Evolutionary conservation across 2,797 vertebrate species (phyloP), one percentile per base, ranked within the genome.

Genomic region (Tauraco hartlaubi): DNA sequence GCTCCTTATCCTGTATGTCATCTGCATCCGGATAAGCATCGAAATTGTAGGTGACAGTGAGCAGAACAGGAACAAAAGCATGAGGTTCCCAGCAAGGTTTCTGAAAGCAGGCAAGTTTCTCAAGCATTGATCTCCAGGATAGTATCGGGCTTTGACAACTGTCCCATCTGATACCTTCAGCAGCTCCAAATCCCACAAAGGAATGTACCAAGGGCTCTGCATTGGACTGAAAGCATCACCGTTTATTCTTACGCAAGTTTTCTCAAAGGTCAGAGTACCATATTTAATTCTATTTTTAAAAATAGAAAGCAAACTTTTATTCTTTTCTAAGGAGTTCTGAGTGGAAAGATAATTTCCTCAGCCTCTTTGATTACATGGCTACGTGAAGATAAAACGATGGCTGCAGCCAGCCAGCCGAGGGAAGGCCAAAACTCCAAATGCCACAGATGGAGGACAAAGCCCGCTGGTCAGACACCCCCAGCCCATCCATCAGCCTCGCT

Each of bases 1-100:
- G 54, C 31, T 81, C 25, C 73, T 94, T 80, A 90, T 96, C 91
- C 73, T 76, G 54, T 56, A 4, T 85, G 81, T 95, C 75, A 83
- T 93, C 94, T 94, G 64, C 66, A 37, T 33, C n/a, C 67, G 64
- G 91, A 91, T 89, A 95, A 88, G 48, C 75, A 81, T 76, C 94
- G 81, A 9, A 78, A 78, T 55, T 69, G 19, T 1, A 64, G 88
- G 76, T 92, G 93, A 44, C 88, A 83, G 79, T 88, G 92, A 86
- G 67, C 92, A 92, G 90, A 80, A 76, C 67, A 93, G 80, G 80
- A 88, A 92, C 67, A 94, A 92, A 92, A 92, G 85, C 68, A 3
- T 19, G 95, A 93, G 61, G 61, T 88, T 93, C 94, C 92, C 92
- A 95, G 80, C 29, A 59, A 78, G 85, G 74, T 51, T 96, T 88